Conservation (phyloP, 2,797 vertebrate genomes). For the Aerospiza tachiro region DNA sequence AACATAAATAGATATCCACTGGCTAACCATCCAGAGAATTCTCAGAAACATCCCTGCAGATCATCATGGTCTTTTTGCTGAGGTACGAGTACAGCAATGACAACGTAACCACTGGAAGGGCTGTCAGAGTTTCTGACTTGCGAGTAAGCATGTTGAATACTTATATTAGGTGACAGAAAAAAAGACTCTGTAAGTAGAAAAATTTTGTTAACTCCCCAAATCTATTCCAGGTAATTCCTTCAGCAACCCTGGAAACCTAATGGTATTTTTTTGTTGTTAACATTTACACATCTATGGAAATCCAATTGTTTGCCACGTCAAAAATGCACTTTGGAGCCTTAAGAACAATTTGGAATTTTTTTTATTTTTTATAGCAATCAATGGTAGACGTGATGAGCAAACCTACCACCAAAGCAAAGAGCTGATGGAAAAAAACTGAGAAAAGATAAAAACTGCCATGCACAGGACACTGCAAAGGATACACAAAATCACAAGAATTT, state of each 20-base stretch:
- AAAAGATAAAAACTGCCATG: neutral
- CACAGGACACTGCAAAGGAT: neutral
- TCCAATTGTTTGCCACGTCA: neutral
- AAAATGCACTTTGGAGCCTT: neutral
- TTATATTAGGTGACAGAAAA: neutral
- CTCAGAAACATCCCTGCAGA: neutral
- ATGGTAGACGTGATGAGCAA: neutral
- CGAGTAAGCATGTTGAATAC: accelerated
- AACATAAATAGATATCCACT: neutral
- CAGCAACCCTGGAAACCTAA: neutral
- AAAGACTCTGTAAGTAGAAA: neutral
- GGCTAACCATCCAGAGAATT: neutral
- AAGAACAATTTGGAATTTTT: neutral
- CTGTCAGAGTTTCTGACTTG: neutral
- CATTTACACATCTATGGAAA: neutral
- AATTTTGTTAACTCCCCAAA: neutral
- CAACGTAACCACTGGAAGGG: neutral
- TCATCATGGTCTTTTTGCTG: neutral
- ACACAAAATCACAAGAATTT: neutral
- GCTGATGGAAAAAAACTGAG: accelerated
- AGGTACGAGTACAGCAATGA: neutral
- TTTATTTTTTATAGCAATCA: neutral
- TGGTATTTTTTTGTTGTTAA: neutral
- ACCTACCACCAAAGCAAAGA: neutral
- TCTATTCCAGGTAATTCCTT: neutral